phyloP scores from a whole-genome alignment of 2,797 vertebrate genomes.

The Orestias chungarensis region DNA sequence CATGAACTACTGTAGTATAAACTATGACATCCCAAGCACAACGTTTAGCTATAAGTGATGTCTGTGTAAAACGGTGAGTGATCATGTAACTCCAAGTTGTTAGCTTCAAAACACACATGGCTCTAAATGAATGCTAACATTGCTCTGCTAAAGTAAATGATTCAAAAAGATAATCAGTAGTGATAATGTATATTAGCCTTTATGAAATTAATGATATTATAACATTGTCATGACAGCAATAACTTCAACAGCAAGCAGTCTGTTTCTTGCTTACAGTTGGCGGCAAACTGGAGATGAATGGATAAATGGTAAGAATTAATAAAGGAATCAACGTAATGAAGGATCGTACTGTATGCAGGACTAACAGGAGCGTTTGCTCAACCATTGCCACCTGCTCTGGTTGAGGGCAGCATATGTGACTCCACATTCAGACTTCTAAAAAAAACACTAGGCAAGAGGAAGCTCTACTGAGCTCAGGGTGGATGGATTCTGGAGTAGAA shows the following conservation, averaged over 20 bases:
- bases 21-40: not conserved
- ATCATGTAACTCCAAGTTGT: not conserved
- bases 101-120: not conserved
- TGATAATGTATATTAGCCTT: not conserved
- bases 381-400: constrained; percentile 81
- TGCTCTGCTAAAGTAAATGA: not conserved
- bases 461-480: constrained; percentile 64
- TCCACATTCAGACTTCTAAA: constrained; percentile 56
- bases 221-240: not conserved
- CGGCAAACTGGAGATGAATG: not conserved
- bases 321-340: constrained; percentile 11
- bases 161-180: constrained; percentile 1
- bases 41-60: not conserved
- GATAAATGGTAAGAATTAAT: constrained; percentile 10
- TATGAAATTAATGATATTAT: not conserved
- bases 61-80: not conserved
- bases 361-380: constrained; percentile 52
- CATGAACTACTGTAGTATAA: not conserved
- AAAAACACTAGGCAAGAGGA: constrained; percentile 56
- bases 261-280: not conserved
- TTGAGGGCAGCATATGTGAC: constrained; percentile 78
- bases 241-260: not conserved
- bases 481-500: constrained; percentile 20
- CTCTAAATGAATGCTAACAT: not conserved
- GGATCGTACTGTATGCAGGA: constrained; percentile 33